Percentiles rank a stretch among this genome's conserved stretches.
Evolutionary conservation across 2,113 vertebrate genomes (phyloP).

Genomic region (Ictidomys tridecemlineatus): DNA sequence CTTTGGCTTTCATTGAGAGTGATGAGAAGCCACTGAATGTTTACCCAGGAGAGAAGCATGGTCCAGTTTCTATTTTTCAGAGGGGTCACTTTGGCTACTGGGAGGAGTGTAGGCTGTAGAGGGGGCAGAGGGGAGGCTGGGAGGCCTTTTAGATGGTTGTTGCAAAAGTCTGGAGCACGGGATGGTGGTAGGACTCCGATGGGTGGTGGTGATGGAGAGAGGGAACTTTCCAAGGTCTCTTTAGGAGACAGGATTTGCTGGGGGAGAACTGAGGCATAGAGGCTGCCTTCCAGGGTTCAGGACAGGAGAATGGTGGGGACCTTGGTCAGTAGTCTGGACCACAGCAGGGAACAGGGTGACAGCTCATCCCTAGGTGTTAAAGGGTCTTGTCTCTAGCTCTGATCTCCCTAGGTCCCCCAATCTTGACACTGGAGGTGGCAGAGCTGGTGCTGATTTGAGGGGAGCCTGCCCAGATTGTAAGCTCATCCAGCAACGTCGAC

Average conservation of each 20-base stretch:
- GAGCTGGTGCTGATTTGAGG: constrained; percentile 92
- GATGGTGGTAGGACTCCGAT: neutral
- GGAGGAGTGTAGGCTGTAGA: neutral
- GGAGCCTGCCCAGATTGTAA: constrained; percentile 91
- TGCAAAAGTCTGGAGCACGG: neutral
- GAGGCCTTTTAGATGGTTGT: neutral
- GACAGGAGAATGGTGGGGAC: neutral
- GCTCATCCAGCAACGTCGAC: constrained; percentile 88
- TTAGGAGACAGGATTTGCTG: neutral
- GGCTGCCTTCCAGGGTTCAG: neutral
- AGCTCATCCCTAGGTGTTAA: neutral
- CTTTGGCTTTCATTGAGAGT: neutral
- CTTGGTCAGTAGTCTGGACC: too few species aligned
- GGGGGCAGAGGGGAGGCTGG: too few species aligned
- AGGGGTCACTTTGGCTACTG: neutral
- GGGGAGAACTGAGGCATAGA: neutral
- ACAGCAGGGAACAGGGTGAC: neutral
- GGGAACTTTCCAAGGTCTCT: neutral
- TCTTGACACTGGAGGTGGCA: constrained; percentile 81
- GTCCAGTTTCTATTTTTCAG: neutral
- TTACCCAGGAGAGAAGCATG: neutral
- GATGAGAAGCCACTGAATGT: neutral
- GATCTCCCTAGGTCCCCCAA: constrained; percentile 55
- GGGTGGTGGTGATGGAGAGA: neutral
- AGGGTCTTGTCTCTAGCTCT: neutral